Evolutionary conservation across 2,113 vertebrate species (phyloP), one percentile per base, ranked within the genome.

Genomic region (Cichladusa arquata): DNA sequence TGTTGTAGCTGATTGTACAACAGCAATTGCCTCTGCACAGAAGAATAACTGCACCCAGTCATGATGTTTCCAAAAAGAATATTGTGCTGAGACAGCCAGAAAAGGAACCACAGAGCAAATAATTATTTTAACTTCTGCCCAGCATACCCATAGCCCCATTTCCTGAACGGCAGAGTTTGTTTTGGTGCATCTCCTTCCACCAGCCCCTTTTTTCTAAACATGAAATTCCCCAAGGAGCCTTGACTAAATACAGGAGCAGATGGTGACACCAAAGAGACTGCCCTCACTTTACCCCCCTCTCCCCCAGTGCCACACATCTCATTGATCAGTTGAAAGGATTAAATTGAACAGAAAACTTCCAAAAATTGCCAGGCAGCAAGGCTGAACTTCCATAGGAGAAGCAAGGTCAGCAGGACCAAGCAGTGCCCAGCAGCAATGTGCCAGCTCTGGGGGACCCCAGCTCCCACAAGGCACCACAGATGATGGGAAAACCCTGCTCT

Each of bases 291-390:
- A 40, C 40, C 79, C 42, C 53, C 40, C 77, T 89, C 81, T 84
- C 45, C 47, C 71, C 28, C 64, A 90, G 5, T 57, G 60, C 54
- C 70, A 77, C 19, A 72, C 65, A 85, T 56, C 40, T 89, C 81
- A 96, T 60, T 87, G 73, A 96, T 92, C 67, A 79, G 24, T 13
- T 77, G 51, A 93, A 94, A 95, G 60, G 83, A 95, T 93, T 94
- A 92, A 95, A 95, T 36, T 77, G 91, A 96, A 88, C 91, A 89
- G 85, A 94, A 97, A 95, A 81, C 51, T 77, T 78, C 61, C 79
- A 40, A 65, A 81, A 89, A 67, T n/a, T 48, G 38, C 47, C 60
- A 81, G 44, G 54, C 69, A 88, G 53, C 38, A 70, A 60, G 56
- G 51, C 47, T 76, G 67, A 73, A 64, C 51, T 79, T 95, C 87